Conservation (phyloP, 1,140 invertebrate genomes). For the Drosophila nigromelanica region DNA sequence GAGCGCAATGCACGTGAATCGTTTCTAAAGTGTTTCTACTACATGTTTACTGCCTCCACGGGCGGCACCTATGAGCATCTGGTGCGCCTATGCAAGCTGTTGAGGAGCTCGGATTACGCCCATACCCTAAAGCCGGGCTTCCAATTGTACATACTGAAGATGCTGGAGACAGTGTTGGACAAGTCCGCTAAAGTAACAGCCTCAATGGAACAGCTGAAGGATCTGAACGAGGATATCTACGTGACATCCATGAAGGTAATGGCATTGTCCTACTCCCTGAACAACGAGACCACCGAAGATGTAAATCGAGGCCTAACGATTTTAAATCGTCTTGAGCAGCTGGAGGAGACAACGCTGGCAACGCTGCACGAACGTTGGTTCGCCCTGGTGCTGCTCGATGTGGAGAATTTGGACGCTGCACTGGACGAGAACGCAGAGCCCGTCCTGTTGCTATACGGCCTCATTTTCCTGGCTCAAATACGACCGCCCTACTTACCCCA, state of each 20-base stretch:
- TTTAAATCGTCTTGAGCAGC: slow-evolving; percentile 41
- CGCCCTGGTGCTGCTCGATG: slow-evolving; percentile 47
- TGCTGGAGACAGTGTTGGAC: slow-evolving; percentile 58
- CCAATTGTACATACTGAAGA: slow-evolving; percentile 58
- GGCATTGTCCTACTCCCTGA: slow-evolving; percentile 48
- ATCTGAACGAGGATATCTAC: slow-evolving; percentile 55
- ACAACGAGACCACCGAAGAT: slow-evolving; percentile 1
- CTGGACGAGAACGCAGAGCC: slow-evolving; percentile 73
- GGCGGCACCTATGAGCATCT: slow-evolving; percentile 86
- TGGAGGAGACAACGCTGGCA: slow-evolving; percentile 25
- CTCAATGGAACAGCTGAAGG: slow-evolving; percentile 33
- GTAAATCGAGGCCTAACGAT: slow-evolving; percentile 19
- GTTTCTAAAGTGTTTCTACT: slow-evolving; percentile 83
- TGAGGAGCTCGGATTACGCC: slow-evolving; percentile 77
- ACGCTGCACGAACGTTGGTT: slow-evolving; percentile 66
- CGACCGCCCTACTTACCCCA: slow-evolving; percentile 56
- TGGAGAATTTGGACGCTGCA: slow-evolving; percentile 68
- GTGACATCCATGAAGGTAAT: slow-evolving; percentile 62
- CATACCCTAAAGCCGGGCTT: slow-evolving; percentile 74
- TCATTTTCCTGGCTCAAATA: slow-evolving; percentile 65
- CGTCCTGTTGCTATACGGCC: slow-evolving; percentile 69
- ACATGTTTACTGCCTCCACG: slow-evolving; percentile 86
- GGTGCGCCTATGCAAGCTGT: slow-evolving; percentile 69
- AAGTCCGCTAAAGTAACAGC: slow-evolving; percentile 48
- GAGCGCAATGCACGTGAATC: slow-evolving; percentile 70